These are phyloP conservation scores for Triplophysa siluroides DNA, from an alignment of 2,113 vertebrate genomes.

Conservation along the genomic window DNA sequence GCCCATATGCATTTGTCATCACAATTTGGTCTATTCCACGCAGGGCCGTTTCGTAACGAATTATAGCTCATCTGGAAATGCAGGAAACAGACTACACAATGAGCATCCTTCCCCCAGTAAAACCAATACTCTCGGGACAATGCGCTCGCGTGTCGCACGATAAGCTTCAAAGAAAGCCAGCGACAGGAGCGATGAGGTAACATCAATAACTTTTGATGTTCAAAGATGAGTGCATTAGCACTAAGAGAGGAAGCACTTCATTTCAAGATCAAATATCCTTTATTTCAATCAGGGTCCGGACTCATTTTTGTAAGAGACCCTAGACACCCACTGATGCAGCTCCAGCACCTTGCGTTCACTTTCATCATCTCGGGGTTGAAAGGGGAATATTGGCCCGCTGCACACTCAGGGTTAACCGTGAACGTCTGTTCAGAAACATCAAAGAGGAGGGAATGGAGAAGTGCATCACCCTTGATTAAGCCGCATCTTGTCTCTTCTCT, in stretches of 20 bases:
- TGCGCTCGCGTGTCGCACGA: background rate
- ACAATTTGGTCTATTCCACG: background rate
- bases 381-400: background rate
- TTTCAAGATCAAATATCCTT: slow-evolving; percentile 41
- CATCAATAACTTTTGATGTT: slow-evolving; percentile 33
- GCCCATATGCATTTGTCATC: background rate
- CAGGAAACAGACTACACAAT: slow-evolving; percentile 6
- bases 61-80: slow-evolving; percentile 1
- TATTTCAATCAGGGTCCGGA: slow-evolving; percentile 31
- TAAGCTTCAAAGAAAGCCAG: background rate
- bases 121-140: background rate
- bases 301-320: slow-evolving; percentile 20
- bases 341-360: background rate
- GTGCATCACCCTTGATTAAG: slow-evolving; percentile 37
- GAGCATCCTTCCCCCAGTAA: slow-evolving; percentile 9
- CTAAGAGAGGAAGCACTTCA: slow-evolving; percentile 32
- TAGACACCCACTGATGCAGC: slow-evolving; percentile 16
- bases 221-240: slow-evolving; percentile 36
- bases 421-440: slow-evolving; percentile 31
- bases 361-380: slow-evolving; percentile 35
- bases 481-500: slow-evolving; percentile 35
- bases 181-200: slow-evolving; percentile 12
- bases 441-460: slow-evolving; percentile 30
- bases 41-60: background rate
- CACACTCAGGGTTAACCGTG: slow-evolving; percentile 30